Base-by-base conservation (phyloP, 2,888 invertebrate species). In the Agelastica alni region DNA sequence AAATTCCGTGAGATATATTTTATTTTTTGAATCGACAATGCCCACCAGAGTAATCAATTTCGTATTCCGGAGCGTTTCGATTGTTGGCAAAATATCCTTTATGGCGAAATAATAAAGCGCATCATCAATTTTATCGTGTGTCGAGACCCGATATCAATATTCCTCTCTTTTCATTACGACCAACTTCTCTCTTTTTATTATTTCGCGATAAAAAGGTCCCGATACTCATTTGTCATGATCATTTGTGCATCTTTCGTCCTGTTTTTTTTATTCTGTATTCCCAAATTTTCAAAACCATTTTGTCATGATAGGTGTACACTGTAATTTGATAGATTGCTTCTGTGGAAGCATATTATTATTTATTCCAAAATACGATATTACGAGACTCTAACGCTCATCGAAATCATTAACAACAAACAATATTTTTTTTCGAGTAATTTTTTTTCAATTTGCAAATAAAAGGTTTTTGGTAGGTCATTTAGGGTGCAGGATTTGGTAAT, bases 81-180 rank as follows among this genome's bases (percentile, higher is more conserved):
- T 28, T 13, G 43, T 31, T 30, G 43, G 16, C n/a, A 30, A 20
- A 18, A 44, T 44, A 32, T 32, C 44, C 31, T 31, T 44, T 32
- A 44, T 13, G 32, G 9, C 9, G 37, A 48, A 48, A 48, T 48
- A 47, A 51, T 58, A 51, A 53, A 51, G 51, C 43, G 20, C 43
- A 44, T 59, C 64, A 64, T 65, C 65, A 65, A 65, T 66, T n/a
- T 65, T 62, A 64, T 61, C 66, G 68, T 64, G 67, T 66, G 68
- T 67, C 62, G 18, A 39, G 20, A 18, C 37, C 12, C 58, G 59
- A 39, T 60, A 59, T 66, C 66, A 68, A 67, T 65, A 56, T 59
- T 56, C 63, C 64, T 63, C 62, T 63, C 62, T 62, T 60, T 63
- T 60, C 61, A 64, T 63, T 63, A 58, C 60, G 56, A 17, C 20